phyloP scores from a whole-genome alignment of 1,140 invertebrate genomes.

The Euura lappo region DNA sequence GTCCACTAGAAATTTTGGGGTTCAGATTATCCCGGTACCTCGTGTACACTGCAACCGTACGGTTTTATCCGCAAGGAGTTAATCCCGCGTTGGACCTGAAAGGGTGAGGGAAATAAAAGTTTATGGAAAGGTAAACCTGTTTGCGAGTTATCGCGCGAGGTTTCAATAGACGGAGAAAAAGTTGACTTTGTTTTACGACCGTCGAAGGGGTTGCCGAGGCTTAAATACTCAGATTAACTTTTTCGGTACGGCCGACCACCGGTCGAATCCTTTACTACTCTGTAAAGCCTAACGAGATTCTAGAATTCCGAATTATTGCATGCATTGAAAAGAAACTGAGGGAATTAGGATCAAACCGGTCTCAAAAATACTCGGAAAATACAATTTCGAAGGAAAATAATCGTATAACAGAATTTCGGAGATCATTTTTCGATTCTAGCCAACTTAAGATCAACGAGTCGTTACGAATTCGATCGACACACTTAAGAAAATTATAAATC shows the following conservation, averaged over 20 bases:
- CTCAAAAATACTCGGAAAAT: not conserved
- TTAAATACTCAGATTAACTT: not conserved
- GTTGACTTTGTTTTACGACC: not conserved
- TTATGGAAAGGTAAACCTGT: not conserved
- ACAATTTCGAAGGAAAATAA: not conserved
- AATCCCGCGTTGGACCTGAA: not conserved
- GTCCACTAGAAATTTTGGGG: no score
- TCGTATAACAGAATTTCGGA: no score
- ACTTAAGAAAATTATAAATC: no score
- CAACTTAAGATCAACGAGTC: no score
- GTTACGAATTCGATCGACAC: no score
- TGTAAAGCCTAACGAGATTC: not conserved
- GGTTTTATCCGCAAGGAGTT: not conserved
- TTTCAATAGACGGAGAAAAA: not conserved
- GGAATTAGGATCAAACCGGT: not conserved
- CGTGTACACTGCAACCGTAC: no score
- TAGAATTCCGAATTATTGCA: not conserved
- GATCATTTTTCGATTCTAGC: no score
- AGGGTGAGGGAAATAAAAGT: not conserved
- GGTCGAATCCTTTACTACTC: no score
- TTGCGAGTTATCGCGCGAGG: not conserved
- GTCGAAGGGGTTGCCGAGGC: not conserved
- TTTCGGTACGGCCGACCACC: not conserved
- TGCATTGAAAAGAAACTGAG: not conserved
- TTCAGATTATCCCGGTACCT: no score